Evolutionary conservation across 2,888 invertebrate genomes (phyloP).

Genomic region (Malacosoma neustria): DNA sequence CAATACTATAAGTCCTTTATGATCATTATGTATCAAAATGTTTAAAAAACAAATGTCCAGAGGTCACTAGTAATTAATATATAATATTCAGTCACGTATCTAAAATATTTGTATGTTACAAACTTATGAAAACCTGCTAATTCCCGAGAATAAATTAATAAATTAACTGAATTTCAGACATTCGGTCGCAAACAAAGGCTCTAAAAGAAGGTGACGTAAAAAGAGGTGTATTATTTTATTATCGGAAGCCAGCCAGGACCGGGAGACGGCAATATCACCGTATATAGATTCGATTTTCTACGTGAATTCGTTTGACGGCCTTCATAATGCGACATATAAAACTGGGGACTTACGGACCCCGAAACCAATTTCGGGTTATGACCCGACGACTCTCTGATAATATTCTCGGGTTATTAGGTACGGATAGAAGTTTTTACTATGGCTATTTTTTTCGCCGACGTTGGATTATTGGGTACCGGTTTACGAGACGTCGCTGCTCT

Average conservation of each 20-base stretch:
- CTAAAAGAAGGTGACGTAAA: slow-evolving; percentile 41
- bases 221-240: slow-evolving; percentile 73
- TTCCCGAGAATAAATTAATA: no score
- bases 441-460: slow-evolving; percentile 73
- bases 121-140: no score
- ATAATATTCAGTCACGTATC: no score
- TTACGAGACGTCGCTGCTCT: slow-evolving; percentile 51
- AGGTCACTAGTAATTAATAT: no score
- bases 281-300: slow-evolving; percentile 77
- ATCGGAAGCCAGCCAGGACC: slow-evolving; percentile 64
- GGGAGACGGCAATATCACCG: slow-evolving; percentile 67
- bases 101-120: no score
- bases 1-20: no score
- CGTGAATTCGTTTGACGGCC: slow-evolving; percentile 77
- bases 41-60: no score
- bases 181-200: slow-evolving; percentile 22
- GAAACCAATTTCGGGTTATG: slow-evolving; percentile 76
- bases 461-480: slow-evolving; percentile 64
- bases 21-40: no score
- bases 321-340: slow-evolving; percentile 76
- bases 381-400: slow-evolving; percentile 75
- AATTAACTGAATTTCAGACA: slow-evolving; percentile 2
- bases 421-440: slow-evolving; percentile 74
- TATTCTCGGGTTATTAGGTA: slow-evolving; percentile 75
- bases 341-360: slow-evolving; percentile 75